Evolutionary conservation across 2,888 invertebrate species (phyloP), one percentile per base, ranked within the genome.

Genomic region (Erpobdella octoculata): DNA sequence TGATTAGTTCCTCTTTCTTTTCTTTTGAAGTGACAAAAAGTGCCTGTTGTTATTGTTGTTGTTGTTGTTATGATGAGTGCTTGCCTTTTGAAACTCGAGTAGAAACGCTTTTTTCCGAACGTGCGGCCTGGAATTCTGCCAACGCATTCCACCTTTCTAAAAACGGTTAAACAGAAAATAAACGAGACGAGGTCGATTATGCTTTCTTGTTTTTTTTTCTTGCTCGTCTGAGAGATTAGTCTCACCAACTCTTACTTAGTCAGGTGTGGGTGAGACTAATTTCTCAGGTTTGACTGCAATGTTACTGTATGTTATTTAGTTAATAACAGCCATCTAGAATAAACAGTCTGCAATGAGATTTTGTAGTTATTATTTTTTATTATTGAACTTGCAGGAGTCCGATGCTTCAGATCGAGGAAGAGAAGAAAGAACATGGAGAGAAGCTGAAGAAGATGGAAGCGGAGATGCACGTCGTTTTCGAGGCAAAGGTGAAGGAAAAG

Each of bases 381-480:
- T n/a, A n/a, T n/a, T n/a, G 12, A 35, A 28, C 38, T 28, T 15
- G 8, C 85, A 92, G 92, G 89, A 97, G 97, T 86, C 98, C 98
- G 64, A 86, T 98, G 81, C 93, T 96, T 72, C 95, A 95, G 85
- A 92, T 98, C 90, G 97, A 97, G 83, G 95, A 96, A 82, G 97
- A 97, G 83, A 94, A 93, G 83, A 88, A 91, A 74, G 94, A 95
- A 80, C 96, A 97, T 79, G 93, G 94, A 82, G 87, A 89, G 76
- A 93, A 94, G 84, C 93, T 96, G 91, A 94, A 95, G 86, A 95
- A 95, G 84, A 94, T 94, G 93, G 96, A 97, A 84, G 89, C 90
- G 48, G 96, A 96, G 84, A 94, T 97, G 93, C 96, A 97, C 82
- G 93, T 93, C 86, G 96, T 97, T 76, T 97, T 97, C 84, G 94